Percentiles rank a stretch among this genome's conserved stretches.
These are phyloP conservation scores for Sinocyclocheilus rhinocerous DNA, from an alignment of 2,113 vertebrate genomes.

Conservation along the genomic window DNA sequence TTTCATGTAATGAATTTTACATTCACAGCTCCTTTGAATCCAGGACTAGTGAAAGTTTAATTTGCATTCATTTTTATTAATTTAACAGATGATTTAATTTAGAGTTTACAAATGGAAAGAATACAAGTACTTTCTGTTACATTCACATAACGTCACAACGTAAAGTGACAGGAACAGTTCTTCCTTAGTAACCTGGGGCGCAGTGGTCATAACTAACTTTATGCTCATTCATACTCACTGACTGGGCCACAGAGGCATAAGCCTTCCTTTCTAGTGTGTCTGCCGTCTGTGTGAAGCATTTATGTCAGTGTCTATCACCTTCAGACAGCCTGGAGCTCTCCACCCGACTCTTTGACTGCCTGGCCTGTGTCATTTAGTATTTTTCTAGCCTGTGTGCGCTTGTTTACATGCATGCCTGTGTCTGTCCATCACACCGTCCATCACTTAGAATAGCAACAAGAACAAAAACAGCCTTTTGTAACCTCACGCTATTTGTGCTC, in stretches of 20 bases:
- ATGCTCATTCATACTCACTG: neutral
- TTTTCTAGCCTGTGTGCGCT: neutral
- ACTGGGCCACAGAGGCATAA: neutral
- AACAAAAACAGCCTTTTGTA: neutral
- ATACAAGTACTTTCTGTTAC: no score
- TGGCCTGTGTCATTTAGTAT: conserved; percentile 12
- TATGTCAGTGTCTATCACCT: neutral
- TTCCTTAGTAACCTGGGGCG: no score
- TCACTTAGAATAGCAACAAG: neutral
- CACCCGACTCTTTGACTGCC: neutral
- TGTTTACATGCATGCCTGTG: conserved; percentile 38
- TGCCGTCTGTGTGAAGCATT: neutral
- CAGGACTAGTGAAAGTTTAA: no score
- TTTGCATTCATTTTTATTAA: no score
- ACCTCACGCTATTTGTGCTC: neutral
- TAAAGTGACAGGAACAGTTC: no score
- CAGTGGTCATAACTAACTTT: no score
- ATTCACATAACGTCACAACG: no score
- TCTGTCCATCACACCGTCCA: neutral
- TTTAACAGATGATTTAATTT: no score
- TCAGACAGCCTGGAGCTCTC: conserved; percentile 6
- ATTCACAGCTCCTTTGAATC: no score
- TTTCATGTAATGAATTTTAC: no score
- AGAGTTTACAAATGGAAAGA: no score
- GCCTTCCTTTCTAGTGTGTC: no score